Evolutionary conservation across 35 echinoderm and acorn worm genomes (phyloP), one percentile per base, ranked within the genome.

Genomic region (Apostichopus japonicus): DNA sequence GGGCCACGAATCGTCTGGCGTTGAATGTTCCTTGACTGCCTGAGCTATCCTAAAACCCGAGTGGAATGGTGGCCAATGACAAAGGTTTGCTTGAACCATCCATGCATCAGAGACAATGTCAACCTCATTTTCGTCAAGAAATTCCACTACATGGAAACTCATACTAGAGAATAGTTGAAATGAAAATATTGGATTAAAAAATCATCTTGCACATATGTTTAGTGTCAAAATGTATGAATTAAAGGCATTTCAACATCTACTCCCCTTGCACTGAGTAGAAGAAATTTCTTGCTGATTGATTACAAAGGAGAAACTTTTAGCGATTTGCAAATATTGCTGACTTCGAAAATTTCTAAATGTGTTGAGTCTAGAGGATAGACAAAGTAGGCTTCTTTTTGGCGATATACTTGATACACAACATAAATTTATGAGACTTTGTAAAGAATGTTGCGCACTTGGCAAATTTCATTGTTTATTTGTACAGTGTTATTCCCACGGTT

Each of bases 301-400:
- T 16, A 24, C 1, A 88, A 54, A 25, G 54, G 54, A 61, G 86
- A 56, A 5, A 9, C 23, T 23, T 25, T 52, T 8, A 88, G 56
- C 6, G 10, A 16, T 10, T 10, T 13, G 19, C 13, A 22, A 22
- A 62, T 6, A 13, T 55, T 62, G 13, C 33, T 56, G 4, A 79
- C 25, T 56, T 56, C 1, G 55, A 59, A 93, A 88, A 93, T 93
- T 23, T 55, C 84, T 6, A 93, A 54, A 4, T 54, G 8, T 6
- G 8, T 5, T 24, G 84, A 93, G 62, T 93, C 92, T 15, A 88
- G 24, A 76, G 92, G 92, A 78, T 88, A 89, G 6, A 77, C 23
- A 88, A 89, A 89, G 55, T 89, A 93, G 11, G 84, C 6, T 77
- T 88, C 15, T 17, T 13, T n/a, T 25, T 53, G 14, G 5, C 55